A percentile compares a stretch with the other conserved stretches of the same genome.
phyloP scores from a whole-genome alignment of 2,797 vertebrate species.

The Typhlichthys subterraneus region DNA sequence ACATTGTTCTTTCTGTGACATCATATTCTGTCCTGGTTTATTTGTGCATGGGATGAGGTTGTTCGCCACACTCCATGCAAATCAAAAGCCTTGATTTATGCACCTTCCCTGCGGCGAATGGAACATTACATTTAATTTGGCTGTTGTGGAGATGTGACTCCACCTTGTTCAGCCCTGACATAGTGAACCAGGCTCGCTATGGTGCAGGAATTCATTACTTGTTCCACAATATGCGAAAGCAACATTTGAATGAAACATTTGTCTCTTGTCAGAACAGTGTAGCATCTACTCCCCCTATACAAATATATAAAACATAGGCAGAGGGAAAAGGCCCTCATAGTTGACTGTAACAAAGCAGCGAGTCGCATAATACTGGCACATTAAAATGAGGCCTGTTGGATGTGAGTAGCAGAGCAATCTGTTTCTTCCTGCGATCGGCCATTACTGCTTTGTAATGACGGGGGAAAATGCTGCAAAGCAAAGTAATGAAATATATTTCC shows the following conservation, averaged over 20 bases:
- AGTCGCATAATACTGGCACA: constrained; percentile 65
- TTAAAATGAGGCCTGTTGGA: constrained; percentile 75
- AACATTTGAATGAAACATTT: constrained; percentile 99
- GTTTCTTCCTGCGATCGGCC: constrained; percentile 61
- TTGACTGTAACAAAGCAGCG: constrained; percentile 74
- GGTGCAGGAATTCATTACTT: constrained; percentile 93
- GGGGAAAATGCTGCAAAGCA: constrained; percentile 54
- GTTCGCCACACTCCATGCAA: constrained; percentile 91
- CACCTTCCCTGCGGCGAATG: constrained; percentile 85
- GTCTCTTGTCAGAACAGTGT: constrained; percentile 93
- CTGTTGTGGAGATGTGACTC: constrained; percentile 80
- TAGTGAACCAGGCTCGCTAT: constrained; percentile 84
- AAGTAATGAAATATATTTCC: constrained; percentile 70
- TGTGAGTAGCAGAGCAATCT: constrained; percentile 70
- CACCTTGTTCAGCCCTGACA: constrained; percentile 82
- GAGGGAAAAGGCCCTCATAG: constrained; percentile 38
- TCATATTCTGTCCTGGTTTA: constrained; percentile 88
- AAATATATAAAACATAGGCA: constrained; percentile 58
- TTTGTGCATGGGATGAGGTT: constrained; percentile 82
- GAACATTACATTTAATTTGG: constrained; percentile 99
- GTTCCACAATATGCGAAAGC: constrained; percentile 94
- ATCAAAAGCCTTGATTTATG: constrained; percentile 97
- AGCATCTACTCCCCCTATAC: constrained; percentile 80
- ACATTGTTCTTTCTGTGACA: constrained; percentile 90
- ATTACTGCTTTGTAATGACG: constrained; percentile 68